phyloP scores from a whole-genome alignment of 2,113 vertebrate species.

The Ondatra zibethicus region DNA sequence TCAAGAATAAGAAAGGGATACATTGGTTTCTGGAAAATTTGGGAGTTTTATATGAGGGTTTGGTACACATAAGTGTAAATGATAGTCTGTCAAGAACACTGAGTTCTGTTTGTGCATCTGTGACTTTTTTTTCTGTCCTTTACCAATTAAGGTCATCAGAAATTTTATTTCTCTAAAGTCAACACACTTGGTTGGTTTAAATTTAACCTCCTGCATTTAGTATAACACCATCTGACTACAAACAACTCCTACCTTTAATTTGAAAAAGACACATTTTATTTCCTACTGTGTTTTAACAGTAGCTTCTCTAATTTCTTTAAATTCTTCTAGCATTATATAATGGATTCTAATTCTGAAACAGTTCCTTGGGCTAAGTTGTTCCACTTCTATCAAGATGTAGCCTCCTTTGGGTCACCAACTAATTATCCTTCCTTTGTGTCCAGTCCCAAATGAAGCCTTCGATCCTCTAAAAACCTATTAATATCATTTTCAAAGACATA shows the following conservation, averaged over 20 bases:
- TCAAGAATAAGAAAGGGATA: not conserved
- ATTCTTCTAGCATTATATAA: slow-evolving; percentile 31
- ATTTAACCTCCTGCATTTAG: slow-evolving; percentile 49
- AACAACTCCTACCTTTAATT: slow-evolving; percentile 55
- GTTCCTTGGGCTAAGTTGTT: slow-evolving; percentile 58
- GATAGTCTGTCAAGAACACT: not conserved
- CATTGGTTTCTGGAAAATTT: not conserved
- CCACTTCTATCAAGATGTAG: slow-evolving; percentile 39
- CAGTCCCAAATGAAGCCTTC: slow-evolving; percentile 29
- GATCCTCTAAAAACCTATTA: slow-evolving; percentile 54
- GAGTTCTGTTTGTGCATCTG: not conserved
- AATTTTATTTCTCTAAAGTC: slow-evolving; percentile 46
- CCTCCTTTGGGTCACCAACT: slow-evolving; percentile 57
- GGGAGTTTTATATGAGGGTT: not conserved
- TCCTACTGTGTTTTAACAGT: slow-evolving; percentile 50
- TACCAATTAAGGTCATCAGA: not conserved
- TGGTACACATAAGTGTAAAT: not conserved
- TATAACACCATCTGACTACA: slow-evolving; percentile 16
- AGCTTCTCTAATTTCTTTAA: not conserved
- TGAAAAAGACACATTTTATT: slow-evolving; percentile 57
- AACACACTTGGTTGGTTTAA: slow-evolving; percentile 42
- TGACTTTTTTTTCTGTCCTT: not conserved
- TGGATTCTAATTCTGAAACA: slow-evolving; percentile 57
- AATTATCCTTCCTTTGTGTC: slow-evolving; percentile 68
- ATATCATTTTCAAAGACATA: slow-evolving; percentile 70